Base-by-base conservation (phyloP, 1,140 invertebrate species). In the Pseudomyrmex sp. region DNA sequence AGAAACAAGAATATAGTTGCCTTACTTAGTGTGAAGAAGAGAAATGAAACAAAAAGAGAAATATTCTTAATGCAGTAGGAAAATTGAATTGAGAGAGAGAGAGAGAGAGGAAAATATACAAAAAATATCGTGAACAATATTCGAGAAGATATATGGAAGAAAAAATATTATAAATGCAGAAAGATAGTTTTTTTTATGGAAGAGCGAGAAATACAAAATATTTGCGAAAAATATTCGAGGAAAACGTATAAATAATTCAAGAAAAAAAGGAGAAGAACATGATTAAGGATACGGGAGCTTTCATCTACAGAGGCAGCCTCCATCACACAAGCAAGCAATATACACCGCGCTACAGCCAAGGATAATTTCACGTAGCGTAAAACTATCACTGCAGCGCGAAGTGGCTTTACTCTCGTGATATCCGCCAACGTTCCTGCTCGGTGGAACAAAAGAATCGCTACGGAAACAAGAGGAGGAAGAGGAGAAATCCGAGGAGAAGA, bases 351-450 rank as follows among this genome's bases (percentile, higher is more conserved):
- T 54, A 18, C 13, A 8, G 68, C 8, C 13, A 54, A 23, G 20
- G 54, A 70, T 70, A 70, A 70, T 70, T 70, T 35, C 23, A 18
- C 50, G 46, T 13, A 18, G 44, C 44, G 76, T 72, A 70, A 80
- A 80, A 44, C n/a, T 72, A 80, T 70, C 44, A 72, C 13, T 59
- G 76, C 63, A 10, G 59, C 35, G 9, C 13, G 50, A 82, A 72
- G 70, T 75, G 50, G 50, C 59, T 73, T 75, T 73, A 75, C 70
- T 75, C 23, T 70, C 58, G 61, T 20, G 58, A 75, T 62, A 74
- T 62, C 26, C 76, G 65, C n/a, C 44, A 18, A 4, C 50, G 70
- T 75, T 44, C 12, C 61, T n/a, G 50, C 35, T 52, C 70, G 35
- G 48, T n/a, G 48, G 15, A 75, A 75, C 59, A 56, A 82, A 54